These are phyloP conservation scores for Pammene fasciana DNA, from an alignment of 2,888 invertebrate species.

Conservation along the genomic window DNA sequence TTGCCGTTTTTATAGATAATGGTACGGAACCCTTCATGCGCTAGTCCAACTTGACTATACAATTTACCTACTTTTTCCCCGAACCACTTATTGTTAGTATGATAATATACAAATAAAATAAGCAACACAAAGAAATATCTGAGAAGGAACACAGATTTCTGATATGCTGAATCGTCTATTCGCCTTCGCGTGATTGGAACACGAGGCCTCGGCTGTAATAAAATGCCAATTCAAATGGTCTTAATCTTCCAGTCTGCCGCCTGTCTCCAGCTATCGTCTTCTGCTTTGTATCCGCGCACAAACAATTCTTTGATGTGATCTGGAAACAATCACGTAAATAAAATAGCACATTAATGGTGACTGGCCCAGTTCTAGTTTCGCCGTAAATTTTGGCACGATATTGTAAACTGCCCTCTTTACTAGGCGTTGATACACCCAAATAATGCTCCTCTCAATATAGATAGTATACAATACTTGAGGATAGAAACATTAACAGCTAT, in stretches of 20 bases:
- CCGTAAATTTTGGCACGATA: conserved; percentile 79
- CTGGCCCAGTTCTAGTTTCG: conserved; percentile 78
- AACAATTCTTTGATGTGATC: conserved; percentile 76
- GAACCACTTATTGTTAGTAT: too few species aligned
- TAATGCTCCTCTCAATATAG: conserved; percentile 45
- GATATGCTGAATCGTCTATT: too few species aligned
- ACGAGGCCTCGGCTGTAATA: conserved; percentile 22
- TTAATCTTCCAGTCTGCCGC: conserved; percentile 40
- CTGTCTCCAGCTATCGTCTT: conserved; percentile 54
- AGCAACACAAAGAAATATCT: too few species aligned
- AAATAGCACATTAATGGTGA: conserved; percentile 73
- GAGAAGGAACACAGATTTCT: too few species aligned
- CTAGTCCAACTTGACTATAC: too few species aligned
- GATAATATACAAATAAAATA: too few species aligned
- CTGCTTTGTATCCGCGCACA: conserved; percentile 60
- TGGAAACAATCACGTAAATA: conserved; percentile 76
- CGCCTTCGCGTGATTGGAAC: neutral
- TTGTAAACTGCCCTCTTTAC: conserved; percentile 83
- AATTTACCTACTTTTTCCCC: too few species aligned
- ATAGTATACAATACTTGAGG: conserved; percentile 11
- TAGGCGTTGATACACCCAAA: conserved; percentile 67
- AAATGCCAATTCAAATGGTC: conserved; percentile 28
- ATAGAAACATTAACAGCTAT: conserved; percentile 37
- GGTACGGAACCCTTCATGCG: too few species aligned
- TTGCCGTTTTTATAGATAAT: too few species aligned